A percentile compares a stretch with the other conserved stretches of the same genome.
Conservation (phyloP, 1,140 invertebrate genomes). For the Trachelipus rathkii region DNA sequence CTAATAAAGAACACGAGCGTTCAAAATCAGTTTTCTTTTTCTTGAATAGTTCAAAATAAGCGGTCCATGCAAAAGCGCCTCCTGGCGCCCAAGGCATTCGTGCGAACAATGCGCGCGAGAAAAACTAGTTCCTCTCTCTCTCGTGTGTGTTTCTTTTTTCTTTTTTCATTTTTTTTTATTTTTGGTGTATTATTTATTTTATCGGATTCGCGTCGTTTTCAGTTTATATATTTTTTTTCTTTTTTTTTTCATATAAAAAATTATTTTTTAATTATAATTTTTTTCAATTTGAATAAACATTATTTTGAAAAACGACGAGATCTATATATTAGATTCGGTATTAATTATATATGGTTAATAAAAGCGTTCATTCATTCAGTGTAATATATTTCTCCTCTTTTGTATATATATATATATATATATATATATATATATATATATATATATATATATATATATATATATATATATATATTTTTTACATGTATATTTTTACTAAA, state of each 20-base stretch:
- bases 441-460: neutral
- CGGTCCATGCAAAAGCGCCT: neutral
- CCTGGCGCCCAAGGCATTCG: neutral
- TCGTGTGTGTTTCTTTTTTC: neutral
- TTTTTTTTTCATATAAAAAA: neutral
- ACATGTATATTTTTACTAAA: too few species aligned
- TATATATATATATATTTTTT: slow-evolving; percentile 15
- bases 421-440: neutral
- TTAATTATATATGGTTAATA: neutral
- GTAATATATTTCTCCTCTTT: too few species aligned
- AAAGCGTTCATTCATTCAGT: neutral
- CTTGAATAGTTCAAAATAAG: neutral
- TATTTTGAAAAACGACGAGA: neutral
- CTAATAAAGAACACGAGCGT: neutral
- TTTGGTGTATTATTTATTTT: neutral
- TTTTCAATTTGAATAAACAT: neutral
- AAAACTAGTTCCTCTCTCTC: neutral
- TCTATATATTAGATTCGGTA: neutral
- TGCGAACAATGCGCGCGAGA: neutral
- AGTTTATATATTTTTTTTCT: too few species aligned
- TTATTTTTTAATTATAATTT: neutral
- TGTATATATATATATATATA: slow-evolving; percentile 10
- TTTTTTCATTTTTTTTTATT: neutral
- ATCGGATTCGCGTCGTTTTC: too few species aligned
- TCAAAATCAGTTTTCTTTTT: neutral